Percentiles rank a stretch among this genome's conserved stretches.
These are phyloP conservation scores for Pandemis cinnamomeana DNA, from an alignment of 2,888 invertebrate species.

Conservation along the genomic window DNA sequence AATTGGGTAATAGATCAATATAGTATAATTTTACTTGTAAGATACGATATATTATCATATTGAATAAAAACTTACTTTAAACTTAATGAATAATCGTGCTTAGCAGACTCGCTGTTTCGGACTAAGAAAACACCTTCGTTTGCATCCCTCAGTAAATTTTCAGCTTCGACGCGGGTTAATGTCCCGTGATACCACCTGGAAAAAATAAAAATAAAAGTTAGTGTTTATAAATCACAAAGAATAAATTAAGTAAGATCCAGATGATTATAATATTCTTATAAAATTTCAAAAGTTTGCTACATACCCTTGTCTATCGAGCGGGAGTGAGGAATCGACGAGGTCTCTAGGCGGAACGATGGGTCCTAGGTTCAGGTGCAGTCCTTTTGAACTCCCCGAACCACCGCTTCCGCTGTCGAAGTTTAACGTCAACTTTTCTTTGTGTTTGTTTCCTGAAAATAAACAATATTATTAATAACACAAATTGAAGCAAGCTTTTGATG, in stretches of 20 bases:
- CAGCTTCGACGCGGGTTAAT: slow-evolving; percentile 95
- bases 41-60: slow-evolving; percentile 15
- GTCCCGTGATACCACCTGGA: slow-evolving; percentile 97
- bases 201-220: slow-evolving; percentile 29
- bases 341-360: slow-evolving; percentile 87
- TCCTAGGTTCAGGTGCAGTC: slow-evolving; percentile 89
- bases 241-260: slow-evolving; percentile 24
- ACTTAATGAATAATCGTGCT: slow-evolving; percentile 96
- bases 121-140: slow-evolving; percentile 97
- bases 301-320: slow-evolving; percentile 95
- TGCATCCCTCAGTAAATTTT: slow-evolving; percentile 92
- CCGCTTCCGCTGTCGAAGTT: slow-evolving; percentile 86
- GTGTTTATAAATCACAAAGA: neutral
- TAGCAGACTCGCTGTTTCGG: slow-evolving; percentile 96
- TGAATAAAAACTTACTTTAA: slow-evolving; percentile 90
- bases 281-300: slow-evolving; percentile 51
- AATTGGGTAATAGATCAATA: too few species aligned
- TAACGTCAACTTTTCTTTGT: slow-evolving; percentile 89
- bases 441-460: slow-evolving; percentile 79
- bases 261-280: neutral
- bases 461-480: slow-evolving; percentile 9
- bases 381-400: slow-evolving; percentile 76
- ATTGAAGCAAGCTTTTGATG: slow-evolving; percentile 18
- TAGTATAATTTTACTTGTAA: neutral
- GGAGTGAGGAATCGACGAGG: slow-evolving; percentile 91